Percentiles rank a stretch among this genome's conserved stretches.
Conservation (phyloP, 2,797 vertebrate genomes). For the Adelosebastes latens region DNA sequence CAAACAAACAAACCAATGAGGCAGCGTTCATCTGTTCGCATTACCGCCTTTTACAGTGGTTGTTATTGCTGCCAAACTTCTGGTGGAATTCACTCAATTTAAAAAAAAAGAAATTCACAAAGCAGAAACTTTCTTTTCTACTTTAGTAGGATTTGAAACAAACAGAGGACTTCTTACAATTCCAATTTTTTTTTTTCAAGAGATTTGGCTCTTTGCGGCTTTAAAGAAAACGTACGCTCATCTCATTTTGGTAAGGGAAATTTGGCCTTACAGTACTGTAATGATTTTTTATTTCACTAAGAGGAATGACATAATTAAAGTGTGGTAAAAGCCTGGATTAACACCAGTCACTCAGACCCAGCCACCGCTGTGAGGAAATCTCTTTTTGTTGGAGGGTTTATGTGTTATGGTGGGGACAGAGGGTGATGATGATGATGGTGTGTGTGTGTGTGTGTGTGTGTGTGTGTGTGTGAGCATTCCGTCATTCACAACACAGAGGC, state of each 20-base stretch:
- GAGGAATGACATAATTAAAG: conserved; percentile 72
- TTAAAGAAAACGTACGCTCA: conserved; percentile 17
- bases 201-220: conserved; percentile 17
- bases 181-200: not conserved
- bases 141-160: conserved; percentile 7
- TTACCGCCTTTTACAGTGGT: conserved; percentile 30
- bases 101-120: not conserved
- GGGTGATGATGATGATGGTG: conserved; percentile 45
- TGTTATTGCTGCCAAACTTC: conserved; percentile 30
- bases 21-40: conserved; percentile 40
- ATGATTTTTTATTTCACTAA: conserved; percentile 61
- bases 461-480: conserved; percentile 53
- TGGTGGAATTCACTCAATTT: conserved; percentile 34
- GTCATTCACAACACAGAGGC: conserved; percentile 78
- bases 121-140: conserved; percentile 21
- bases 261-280: conserved; percentile 31
- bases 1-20: conserved; percentile 62
- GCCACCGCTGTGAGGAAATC: conserved; percentile 35
- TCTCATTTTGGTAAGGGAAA: conserved; percentile 49
- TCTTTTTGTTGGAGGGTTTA: conserved; percentile 56
- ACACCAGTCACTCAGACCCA: conserved; percentile 63
- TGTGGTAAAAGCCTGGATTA: conserved; percentile 65
- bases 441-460: conserved; percentile 5
- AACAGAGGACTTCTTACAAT: conserved; percentile 24
- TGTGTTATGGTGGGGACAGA: conserved; percentile 57